phyloP scores from a whole-genome alignment of 2,797 vertebrate species.

The Centroberyx gerrardi region DNA sequence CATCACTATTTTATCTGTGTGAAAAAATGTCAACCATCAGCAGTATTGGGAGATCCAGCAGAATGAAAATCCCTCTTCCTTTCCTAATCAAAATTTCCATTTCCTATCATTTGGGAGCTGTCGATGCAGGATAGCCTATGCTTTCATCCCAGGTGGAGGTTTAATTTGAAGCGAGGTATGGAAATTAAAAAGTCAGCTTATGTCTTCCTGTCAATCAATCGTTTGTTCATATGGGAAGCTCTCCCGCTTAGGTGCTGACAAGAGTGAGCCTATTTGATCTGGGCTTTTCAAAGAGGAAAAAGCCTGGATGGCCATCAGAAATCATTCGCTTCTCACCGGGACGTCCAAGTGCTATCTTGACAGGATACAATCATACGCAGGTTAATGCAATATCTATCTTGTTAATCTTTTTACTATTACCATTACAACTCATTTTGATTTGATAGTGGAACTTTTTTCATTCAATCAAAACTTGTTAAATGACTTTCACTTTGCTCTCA shows the following conservation, averaged over 20 bases:
- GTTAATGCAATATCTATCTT: conserved; percentile 81
- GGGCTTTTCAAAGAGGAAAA: conserved; percentile 81
- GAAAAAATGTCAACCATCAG: conserved; percentile 81
- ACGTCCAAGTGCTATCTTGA: conserved; percentile 79
- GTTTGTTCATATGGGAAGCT: conserved; percentile 73
- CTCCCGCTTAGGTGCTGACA: conserved; percentile 68
- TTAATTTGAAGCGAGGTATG: conserved; percentile 89
- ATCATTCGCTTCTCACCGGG: conserved; percentile 83
- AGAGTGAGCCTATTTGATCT: conserved; percentile 90
- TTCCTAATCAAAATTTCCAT: conserved; percentile 84
- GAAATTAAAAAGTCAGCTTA: conserved; percentile 89
- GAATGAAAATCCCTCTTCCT: conserved; percentile 80
- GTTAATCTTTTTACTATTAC: conserved; percentile 73
- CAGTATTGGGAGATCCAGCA: conserved; percentile 79
- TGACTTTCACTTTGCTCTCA: conserved; percentile 52
- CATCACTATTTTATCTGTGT: conserved; percentile 87
- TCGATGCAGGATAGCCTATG: conserved; percentile 78
- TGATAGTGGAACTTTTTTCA: conserved; percentile 59
- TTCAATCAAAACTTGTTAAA: conserved; percentile 68
- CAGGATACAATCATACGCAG: conserved; percentile 81
- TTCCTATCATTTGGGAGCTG: conserved; percentile 81
- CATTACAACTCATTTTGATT: conserved; percentile 69
- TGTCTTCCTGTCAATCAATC: conserved; percentile 92
- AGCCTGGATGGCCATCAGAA: conserved; percentile 87
- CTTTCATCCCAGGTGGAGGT: conserved; percentile 92